These are phyloP conservation scores for Hippocampus barbouri DNA, from an alignment of 2,113 vertebrate species.

Conservation along the genomic window DNA sequence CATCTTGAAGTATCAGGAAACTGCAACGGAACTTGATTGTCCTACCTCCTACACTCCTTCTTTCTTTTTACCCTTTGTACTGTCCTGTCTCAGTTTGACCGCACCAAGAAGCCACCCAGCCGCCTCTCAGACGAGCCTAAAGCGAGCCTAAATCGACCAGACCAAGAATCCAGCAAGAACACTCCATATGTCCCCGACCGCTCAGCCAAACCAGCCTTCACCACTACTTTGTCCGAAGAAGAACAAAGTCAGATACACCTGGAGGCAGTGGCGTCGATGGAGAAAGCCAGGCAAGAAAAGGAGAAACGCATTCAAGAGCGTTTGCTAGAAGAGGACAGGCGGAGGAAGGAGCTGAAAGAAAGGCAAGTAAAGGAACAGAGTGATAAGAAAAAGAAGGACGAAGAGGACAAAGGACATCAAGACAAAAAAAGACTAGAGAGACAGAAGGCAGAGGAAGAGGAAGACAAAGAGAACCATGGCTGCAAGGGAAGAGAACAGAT, in stretches of 20 bases:
- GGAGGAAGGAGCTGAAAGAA: constrained; percentile 61
- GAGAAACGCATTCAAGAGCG: constrained; percentile 70
- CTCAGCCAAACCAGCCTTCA: constrained; percentile 76
- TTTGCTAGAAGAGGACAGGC: constrained; percentile 61
- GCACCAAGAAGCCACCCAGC: constrained; percentile 84
- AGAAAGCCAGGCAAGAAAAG: constrained; percentile 78
- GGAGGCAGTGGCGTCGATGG: constrained; percentile 71
- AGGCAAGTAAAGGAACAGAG: constrained; percentile 57
- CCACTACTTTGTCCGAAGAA: constrained; percentile 72
- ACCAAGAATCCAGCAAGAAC: constrained; percentile 66
- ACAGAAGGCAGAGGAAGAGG: constrained; percentile 61
- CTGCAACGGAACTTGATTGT: not conserved
- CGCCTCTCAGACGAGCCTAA: constrained; percentile 63
- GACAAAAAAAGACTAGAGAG: constrained; percentile 67
- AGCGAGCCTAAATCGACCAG: constrained; percentile 60
- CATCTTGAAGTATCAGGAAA: not conserved
- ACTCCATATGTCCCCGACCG: constrained; percentile 79
- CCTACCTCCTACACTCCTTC: not conserved
- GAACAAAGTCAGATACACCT: constrained; percentile 77
- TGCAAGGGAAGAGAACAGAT: constrained; percentile 49
- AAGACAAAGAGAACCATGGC: constrained; percentile 42
- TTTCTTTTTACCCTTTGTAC: not conserved
- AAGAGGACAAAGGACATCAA: constrained; percentile 61
- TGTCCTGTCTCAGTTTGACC: constrained; percentile 80
- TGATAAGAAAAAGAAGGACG: constrained; percentile 63